phyloP scores from a whole-genome alignment of 1,140 invertebrate genomes.

The Palaemon carinicauda region DNA sequence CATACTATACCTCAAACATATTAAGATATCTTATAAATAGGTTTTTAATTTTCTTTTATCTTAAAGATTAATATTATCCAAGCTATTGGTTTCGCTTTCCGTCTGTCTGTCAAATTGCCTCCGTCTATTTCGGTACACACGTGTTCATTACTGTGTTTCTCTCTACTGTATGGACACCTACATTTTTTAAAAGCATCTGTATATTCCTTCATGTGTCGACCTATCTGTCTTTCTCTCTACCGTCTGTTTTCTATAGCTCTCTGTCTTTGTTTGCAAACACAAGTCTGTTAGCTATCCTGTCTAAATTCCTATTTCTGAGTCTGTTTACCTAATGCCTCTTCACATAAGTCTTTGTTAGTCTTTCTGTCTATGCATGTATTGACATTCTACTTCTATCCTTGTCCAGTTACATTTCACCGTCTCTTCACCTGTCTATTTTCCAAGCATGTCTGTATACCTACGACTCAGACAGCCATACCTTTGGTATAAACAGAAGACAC shows the following conservation, averaged over 20 bases:
- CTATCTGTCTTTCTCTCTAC: neutral
- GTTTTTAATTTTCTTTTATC: no score
- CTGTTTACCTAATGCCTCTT: neutral
- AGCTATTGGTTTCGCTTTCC: neutral
- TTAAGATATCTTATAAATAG: no score
- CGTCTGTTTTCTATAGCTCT: neutral
- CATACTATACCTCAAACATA: no score
- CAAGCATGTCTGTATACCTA: neutral
- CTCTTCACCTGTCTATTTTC: conserved; percentile 21
- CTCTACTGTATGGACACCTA: no score
- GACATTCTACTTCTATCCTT: neutral
- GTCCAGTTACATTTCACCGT: neutral
- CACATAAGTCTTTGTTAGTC: no score
- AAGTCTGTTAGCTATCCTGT: neutral
- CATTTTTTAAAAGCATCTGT: no score
- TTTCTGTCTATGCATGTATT: neutral
- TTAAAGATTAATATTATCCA: no score
- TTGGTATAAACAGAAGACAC: conserved; percentile 86
- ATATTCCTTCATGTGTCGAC: no score
- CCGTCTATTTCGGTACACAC: neutral
- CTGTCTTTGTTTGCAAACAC: neutral
- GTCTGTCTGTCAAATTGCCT: neutral
- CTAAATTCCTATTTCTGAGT: neutral
- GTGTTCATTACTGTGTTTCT: neutral
- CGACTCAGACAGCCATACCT: conserved; percentile 66